Base-by-base conservation (phyloP, 1,140 invertebrate genomes). In the Goniozus legneri region DNA sequence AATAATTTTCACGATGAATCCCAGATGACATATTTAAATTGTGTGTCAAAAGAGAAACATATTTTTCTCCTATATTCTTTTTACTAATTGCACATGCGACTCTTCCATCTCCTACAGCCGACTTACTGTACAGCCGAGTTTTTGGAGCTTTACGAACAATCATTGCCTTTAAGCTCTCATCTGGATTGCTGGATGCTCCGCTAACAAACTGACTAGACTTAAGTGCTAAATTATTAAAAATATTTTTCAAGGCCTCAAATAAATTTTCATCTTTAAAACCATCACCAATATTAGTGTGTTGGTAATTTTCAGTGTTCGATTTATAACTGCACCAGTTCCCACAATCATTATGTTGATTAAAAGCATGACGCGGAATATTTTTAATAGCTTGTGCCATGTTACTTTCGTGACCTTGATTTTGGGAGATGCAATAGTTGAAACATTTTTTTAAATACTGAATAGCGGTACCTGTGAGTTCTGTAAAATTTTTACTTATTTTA, bases 311-410 rank as follows among this genome's bases (percentile, higher is more conserved):
- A 19, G 42, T 30, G 36, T 45, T 21, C 36, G 18, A 8, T 21
- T 30, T 24, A 20, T 44, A 51, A 2, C 30, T 21, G 24, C 49
- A 51, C 49, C 49, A 51, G 30, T 40, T 31, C 4, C 21, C 49
- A 19, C 43, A 51, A 18, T 20, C 10, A 10, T 35, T 13, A 36
- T 45, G 43, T 22, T 24, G 13, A 8, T 31, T 31, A 18, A 45
- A 51, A 31, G 12, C 19, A 31, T 51, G 49, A 31, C 27, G 35
- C 2, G 34, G 33, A 21, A 45, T 38, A 51, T 46, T 50, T 21
- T 27, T 37, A 18, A 44, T 22, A 1, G 42, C 40, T 7, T 33
- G 12, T 8, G 40, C 30, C 22, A 41, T 38, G 8, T 20, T 19
- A 2, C 19, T 19, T 16, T n/a, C 24, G 8, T 44, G 14, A 21